These are phyloP conservation scores for Thaumatotibia leucotreta DNA, from an alignment of 1,140 invertebrate genomes.

Conservation along the genomic window DNA sequence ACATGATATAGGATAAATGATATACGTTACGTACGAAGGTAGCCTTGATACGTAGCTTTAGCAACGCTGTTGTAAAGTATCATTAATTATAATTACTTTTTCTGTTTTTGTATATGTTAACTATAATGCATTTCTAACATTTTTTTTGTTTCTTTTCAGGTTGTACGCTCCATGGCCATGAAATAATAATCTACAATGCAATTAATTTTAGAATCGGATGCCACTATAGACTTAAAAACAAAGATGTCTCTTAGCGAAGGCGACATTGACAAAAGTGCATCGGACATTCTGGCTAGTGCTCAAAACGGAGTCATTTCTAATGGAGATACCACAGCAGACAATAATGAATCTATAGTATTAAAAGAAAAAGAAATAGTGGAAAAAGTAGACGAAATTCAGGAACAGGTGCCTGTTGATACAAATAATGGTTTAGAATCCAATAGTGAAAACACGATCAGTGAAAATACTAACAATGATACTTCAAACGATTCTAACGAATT, in stretches of 20 bases:
- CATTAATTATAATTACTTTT: neutral
- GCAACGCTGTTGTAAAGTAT: too few species aligned
- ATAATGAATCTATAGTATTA: neutral
- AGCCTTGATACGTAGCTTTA: too few species aligned
- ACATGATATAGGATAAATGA: too few species aligned
- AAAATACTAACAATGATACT: neutral
- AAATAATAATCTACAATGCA: slow-evolving; percentile 58
- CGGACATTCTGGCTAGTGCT: neutral
- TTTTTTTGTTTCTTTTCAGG: slow-evolving; percentile 36
- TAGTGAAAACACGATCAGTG: neutral
- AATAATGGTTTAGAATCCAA: neutral
- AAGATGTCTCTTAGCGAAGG: slow-evolving; percentile 52
- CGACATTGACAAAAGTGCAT: slow-evolving; percentile 12
- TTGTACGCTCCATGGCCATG: slow-evolving; percentile 22
- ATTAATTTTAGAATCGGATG: slow-evolving; percentile 58
- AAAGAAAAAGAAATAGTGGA: neutral
- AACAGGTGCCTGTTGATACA: neutral
- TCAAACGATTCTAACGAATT: neutral
- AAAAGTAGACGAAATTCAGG: neutral
- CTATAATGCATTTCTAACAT: slow-evolving; percentile 20
- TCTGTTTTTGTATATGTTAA: too few species aligned
- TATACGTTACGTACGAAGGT: too few species aligned
- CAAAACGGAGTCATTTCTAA: neutral
- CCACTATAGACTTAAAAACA: slow-evolving; percentile 37
- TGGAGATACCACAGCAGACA: neutral